Percentiles rank a stretch among this genome's conserved stretches.
These are phyloP conservation scores for Nyleta sp. DNA, from an alignment of 2,888 invertebrate species.

Conservation along the genomic window DNA sequence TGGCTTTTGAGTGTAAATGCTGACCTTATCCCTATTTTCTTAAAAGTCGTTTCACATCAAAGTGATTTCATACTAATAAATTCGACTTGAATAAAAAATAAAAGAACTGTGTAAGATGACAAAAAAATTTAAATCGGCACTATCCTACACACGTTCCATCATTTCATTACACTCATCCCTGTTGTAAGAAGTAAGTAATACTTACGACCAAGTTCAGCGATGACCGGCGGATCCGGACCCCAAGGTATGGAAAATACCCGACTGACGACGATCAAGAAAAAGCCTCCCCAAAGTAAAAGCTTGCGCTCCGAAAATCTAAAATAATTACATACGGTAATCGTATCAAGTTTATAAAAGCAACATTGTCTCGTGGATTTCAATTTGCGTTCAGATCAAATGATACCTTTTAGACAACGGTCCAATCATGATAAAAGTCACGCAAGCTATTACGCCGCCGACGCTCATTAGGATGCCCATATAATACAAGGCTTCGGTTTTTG, in stretches of 20 bases:
- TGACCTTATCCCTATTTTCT: not conserved
- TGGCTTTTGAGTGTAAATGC: slow-evolving; percentile 14
- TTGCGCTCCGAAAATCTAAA: slow-evolving; percentile 88
- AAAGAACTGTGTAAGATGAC: no score
- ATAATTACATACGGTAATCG: slow-evolving; percentile 44
- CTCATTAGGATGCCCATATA: slow-evolving; percentile 94
- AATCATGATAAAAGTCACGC: slow-evolving; percentile 88
- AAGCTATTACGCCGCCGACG: slow-evolving; percentile 90
- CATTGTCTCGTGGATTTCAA: slow-evolving; percentile 31
- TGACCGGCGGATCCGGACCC: slow-evolving; percentile 87
- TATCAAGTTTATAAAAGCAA: slow-evolving; percentile 29
- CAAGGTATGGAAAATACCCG: slow-evolving; percentile 90
- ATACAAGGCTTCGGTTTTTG: slow-evolving; percentile 88
- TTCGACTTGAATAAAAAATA: no score
- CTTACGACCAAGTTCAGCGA: slow-evolving; percentile 82
- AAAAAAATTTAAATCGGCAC: not conserved
- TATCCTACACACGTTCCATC: no score
- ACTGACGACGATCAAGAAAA: slow-evolving; percentile 90
- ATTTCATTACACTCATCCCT: not conserved
- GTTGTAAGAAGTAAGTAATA: slow-evolving; percentile 20
- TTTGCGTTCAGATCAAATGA: slow-evolving; percentile 32
- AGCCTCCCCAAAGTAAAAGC: slow-evolving; percentile 92
- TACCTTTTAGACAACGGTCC: slow-evolving; percentile 87
- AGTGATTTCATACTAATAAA: no score
- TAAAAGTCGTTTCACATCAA: no score